Base-by-base conservation (phyloP, 2,797 vertebrate genomes). In the Tympanoctomys barrerae region DNA sequence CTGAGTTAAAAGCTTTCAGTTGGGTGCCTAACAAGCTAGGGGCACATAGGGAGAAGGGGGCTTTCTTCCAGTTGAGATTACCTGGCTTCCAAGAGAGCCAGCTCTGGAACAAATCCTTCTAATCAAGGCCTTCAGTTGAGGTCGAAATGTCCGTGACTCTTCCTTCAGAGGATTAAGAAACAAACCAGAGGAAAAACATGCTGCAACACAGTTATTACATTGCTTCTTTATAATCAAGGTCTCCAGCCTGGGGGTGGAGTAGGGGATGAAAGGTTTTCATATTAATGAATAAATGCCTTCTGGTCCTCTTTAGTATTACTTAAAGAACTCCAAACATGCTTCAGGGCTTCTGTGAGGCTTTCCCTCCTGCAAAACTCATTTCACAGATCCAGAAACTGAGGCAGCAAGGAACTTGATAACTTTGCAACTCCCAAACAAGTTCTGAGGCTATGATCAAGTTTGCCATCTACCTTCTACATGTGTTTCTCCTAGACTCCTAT, bases 241-340 rank as follows among this genome's bases (percentile, higher is more conserved):
- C 92, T 96, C 75, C 84, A 75, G 70, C 31, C 57, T 73, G 33
- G 68, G 61, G 36, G 31, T 59, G 33, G 39, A 61, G 21, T 24
- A 16, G 42, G 57, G 59, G 24, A 81, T 94, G 79, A 94, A 96
- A 96, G n/a, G 24, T 84, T 96, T 96, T 94, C 73, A 42, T 75
- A 71, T 59, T 83, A 94, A 91, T 96, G 96, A 97, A 97, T 97
- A 94, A 93, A 89, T 84, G 83, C 85, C 81, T 97, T 97, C 90
- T 96, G 87, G 94, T 83, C 10, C 82, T 81, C 64, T 93, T 73
- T 71, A 83, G 86, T 49, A 92, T 91, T 93, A 79, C 89, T 94
- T 78, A 89, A 94, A 96, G 73, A 94, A 85, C 52, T 81, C 16
- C 64, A 93, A 90, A 92, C 77, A 31, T 87, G 78, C 59, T 59